These are phyloP conservation scores for Amblyopsis rosae DNA, from an alignment of 2,113 vertebrate genomes.

Conservation along the genomic window DNA sequence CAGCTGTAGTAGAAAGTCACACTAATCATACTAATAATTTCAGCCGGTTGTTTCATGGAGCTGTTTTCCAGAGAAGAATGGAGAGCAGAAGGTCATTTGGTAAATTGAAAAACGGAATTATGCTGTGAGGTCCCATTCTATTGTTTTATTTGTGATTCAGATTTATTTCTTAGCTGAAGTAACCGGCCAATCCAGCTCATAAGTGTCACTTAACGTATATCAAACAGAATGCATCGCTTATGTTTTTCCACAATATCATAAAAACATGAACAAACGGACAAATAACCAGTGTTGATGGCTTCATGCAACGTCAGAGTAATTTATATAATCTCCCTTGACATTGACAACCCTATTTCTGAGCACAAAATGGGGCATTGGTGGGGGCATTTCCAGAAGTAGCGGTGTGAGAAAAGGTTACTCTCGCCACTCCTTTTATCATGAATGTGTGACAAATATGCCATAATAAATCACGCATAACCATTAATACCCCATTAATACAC, in stretches of 20 bases:
- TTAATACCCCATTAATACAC: no score
- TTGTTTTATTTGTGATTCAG: constrained; percentile 11
- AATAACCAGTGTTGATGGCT: neutral
- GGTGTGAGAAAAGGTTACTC: no score
- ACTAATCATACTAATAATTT: constrained; percentile 33
- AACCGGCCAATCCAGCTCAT: constrained; percentile 24
- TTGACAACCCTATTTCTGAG: neutral
- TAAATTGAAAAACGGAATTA: constrained; percentile 27
- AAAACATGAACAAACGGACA: neutral
- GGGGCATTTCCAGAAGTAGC: no score
- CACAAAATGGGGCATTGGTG: no score
- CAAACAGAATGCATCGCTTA: constrained; percentile 17
- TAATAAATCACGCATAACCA: no score
- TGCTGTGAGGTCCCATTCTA: constrained; percentile 1
- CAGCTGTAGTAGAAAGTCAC: constrained; percentile 36
- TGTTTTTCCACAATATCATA: constrained; percentile 16
- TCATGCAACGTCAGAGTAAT: neutral
- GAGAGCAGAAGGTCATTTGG: constrained; percentile 12
- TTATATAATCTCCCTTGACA: constrained; percentile 14
- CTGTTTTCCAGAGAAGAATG: constrained; percentile 20
- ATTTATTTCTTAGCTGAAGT: constrained; percentile 4
- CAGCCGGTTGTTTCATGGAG: constrained; percentile 22
- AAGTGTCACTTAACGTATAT: neutral
- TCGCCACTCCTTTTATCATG: no score
- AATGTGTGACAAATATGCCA: no score